These are phyloP conservation scores for Pomatorhinus ruficollis DNA, from an alignment of 2,113 vertebrate genomes.

Conservation along the genomic window DNA sequence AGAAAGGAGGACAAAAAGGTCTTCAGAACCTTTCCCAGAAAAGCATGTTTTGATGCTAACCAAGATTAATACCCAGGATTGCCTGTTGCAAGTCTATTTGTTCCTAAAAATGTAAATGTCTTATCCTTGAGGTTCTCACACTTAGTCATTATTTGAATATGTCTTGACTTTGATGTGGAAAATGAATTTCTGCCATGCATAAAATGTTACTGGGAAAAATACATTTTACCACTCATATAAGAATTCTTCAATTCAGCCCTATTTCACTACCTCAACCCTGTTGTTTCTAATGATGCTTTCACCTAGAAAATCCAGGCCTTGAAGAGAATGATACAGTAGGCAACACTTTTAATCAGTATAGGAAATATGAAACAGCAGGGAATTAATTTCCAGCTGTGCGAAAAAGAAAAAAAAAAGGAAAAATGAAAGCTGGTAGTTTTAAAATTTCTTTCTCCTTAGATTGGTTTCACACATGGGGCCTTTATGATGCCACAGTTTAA, in stretches of 20 bases:
- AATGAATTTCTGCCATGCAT: not conserved
- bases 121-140: not conserved
- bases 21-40: not conserved
- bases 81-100: not conserved
- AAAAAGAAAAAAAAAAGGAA: not conserved
- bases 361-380: conserved; percentile 56
- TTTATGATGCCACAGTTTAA: conserved; percentile 52
- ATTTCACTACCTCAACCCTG: not conserved
- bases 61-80: not conserved
- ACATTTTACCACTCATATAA: not conserved
- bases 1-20: not conserved
- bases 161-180: not conserved
- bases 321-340: conserved; percentile 44
- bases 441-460: conserved; percentile 9
- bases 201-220: not conserved
- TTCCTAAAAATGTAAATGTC: not conserved
- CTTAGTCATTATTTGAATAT: not conserved
- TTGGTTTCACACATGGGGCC: not conserved
- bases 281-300: conserved; percentile 34
- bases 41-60: not conserved
- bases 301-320: conserved; percentile 2
- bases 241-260: not conserved
- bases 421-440: not conserved
- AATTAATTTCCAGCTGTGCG: conserved; percentile 51
- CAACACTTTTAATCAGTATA: conserved; percentile 42